Evolutionary conservation across 92 coral and sea anemone species (phyloP).

Genomic region (Porites evermanni): DNA sequence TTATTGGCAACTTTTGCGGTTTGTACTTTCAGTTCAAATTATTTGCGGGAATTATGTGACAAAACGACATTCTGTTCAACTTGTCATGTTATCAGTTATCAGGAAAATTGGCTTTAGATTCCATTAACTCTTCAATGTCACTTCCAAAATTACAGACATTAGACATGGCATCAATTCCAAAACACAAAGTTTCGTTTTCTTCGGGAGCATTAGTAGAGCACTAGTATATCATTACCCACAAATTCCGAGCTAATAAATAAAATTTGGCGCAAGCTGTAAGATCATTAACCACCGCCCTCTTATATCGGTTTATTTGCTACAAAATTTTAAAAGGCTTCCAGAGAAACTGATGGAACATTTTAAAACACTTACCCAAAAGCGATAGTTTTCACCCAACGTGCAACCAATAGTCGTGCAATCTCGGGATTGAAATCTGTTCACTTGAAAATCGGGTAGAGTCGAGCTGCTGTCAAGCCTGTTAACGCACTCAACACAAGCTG

Average conservation of each 20-base stretch:
- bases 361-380: conserved; percentile 18
- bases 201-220: no score
- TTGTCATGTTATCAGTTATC: no score
- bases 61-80: no score
- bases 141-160: neutral
- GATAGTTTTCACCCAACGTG: neutral
- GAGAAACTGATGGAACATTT: neutral
- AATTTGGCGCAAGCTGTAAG: no score
- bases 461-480: conserved; percentile 6
- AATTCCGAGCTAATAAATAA: neutral
- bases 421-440: neutral
- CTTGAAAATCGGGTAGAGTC: neutral
- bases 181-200: neutral
- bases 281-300: conserved; percentile 34
- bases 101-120: no score
- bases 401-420: neutral
- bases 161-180: neutral
- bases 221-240: no score
- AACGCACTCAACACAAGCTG: conserved; percentile 8
- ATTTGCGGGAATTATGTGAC: no score
- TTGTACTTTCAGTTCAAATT: no score
- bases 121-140: no score
- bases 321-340: neutral
- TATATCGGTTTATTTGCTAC: neutral
- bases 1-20: no score